These are phyloP conservation scores for Dolichoris vasculosae DNA, from an alignment of 1,140 invertebrate species.

Conservation along the genomic window DNA sequence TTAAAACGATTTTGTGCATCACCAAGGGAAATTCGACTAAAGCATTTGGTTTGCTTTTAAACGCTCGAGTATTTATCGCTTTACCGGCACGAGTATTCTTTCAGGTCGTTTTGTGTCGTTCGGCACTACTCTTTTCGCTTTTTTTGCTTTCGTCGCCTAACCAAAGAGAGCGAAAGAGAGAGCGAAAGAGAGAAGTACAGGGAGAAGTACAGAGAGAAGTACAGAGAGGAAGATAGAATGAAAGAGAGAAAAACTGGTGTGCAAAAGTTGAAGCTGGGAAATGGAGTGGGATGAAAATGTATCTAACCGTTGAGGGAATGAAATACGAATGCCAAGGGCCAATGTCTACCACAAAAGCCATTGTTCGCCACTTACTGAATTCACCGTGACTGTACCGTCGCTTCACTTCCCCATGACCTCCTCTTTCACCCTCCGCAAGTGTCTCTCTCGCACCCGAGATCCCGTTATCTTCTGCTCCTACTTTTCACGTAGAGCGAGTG, in stretches of 20 bases:
- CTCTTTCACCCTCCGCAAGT: constrained; percentile 53
- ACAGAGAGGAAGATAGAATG: not conserved
- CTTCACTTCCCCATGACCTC: constrained; percentile 53
- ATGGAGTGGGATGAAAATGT: constrained; percentile 63
- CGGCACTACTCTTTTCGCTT: constrained; percentile 34
- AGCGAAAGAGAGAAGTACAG: not conserved
- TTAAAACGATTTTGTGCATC: constrained; percentile 52
- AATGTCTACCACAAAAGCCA: constrained; percentile 73
- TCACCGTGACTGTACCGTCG: constrained; percentile 63
- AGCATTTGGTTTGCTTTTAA: constrained; percentile 54
- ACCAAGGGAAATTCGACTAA: constrained; percentile 48
- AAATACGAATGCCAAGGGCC: constrained; percentile 67
- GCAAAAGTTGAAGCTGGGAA: constrained; percentile 46
- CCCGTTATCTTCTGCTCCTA: not conserved
- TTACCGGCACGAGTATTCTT: constrained; percentile 36
- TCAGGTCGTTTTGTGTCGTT: constrained; percentile 42
- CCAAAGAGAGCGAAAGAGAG: constrained; percentile 18
- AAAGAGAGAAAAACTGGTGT: not conserved
- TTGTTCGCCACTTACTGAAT: constrained; percentile 74
- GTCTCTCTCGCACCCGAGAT: constrained; percentile 28
- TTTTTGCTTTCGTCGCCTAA: constrained; percentile 40
- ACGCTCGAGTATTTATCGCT: constrained; percentile 52
- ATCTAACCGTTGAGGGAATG: constrained; percentile 62
- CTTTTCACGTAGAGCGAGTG: constrained; percentile 33
- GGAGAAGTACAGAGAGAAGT: not conserved